Base-by-base conservation (phyloP, 2,888 invertebrate species). In the Oeneis ivallda region DNA sequence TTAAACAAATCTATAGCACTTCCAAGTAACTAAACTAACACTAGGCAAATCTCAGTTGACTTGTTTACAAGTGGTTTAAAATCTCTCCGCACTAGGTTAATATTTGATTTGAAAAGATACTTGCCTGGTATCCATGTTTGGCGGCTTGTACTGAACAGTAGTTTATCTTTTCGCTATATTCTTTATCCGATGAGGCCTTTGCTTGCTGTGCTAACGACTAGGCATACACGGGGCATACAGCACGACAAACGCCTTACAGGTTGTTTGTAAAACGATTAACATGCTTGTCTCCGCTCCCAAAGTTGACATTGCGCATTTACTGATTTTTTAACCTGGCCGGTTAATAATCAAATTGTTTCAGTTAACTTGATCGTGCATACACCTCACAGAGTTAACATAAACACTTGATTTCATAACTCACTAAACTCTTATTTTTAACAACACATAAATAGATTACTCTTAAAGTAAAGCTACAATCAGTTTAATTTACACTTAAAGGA, bases 291-390 rank as follows among this genome's bases (percentile, higher is more conserved):
- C 84, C 81, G 83, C 84, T 81, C 71, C 81, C 81, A 84, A 85
- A 86, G 87, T 87, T 85, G 86, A 88, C 89, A 90, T 89, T 87
- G 84, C 87, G 82, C 87, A 87, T 87, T 86, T 84, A 85, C 82
- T 75, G 84, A 85, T 85, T 87, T 84, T 85, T 82, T 81, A 87
- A 86, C 87, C 86, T 89, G 87, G 74, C 73, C 69, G 67, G 67
- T 74, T 72, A 78, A 76, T 76, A 75, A 81, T 80, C 74, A 82
- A 85, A 87, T 84, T 82, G 82, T 76, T 85, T 82, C 69, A 73
- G 62, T 62, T 65, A 59, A 70, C 71, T 67, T 70, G 43, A 60
- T 59, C 69, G 34, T 19, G 47, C 56, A 62, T 19, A 60, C 62
- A 64, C 50, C 52, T 37, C 56, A 64, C 64, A 52, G 8, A 54